These are phyloP conservation scores for Bilobella aurantiaca DNA, from an alignment of 1,140 invertebrate genomes.

Conservation along the genomic window DNA sequence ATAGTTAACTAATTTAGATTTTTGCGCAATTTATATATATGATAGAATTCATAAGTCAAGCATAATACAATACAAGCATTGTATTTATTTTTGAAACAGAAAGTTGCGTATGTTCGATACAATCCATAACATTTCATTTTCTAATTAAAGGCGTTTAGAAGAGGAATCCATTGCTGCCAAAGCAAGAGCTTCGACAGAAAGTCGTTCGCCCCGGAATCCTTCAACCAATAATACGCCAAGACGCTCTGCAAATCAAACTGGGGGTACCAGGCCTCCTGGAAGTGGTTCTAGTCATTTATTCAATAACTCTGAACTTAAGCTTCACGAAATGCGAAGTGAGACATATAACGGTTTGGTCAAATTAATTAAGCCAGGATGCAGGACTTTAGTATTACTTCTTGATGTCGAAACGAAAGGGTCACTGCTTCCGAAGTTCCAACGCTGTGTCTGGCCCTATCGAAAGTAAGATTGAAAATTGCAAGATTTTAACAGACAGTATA, in stretches of 20 bases:
- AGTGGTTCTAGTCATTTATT: neutral
- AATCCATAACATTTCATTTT: no score
- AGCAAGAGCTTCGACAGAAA: constrained; percentile 15
- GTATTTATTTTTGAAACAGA: no score
- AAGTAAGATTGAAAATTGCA: constrained; percentile 56
- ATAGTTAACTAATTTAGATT: neutral
- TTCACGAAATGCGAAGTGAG: constrained; percentile 87
- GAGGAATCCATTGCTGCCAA: constrained; percentile 53
- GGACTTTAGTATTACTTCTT: constrained; percentile 81
- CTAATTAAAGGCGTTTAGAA: constrained; percentile 57
- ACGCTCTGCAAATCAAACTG: neutral
- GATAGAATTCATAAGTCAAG: no score
- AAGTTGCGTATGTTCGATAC: no score
- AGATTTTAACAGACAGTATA: no score
- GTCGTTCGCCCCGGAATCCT: neutral
- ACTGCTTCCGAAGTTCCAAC: constrained; percentile 80
- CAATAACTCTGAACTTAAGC: constrained; percentile 52
- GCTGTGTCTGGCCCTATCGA: constrained; percentile 86
- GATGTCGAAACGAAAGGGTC: constrained; percentile 76
- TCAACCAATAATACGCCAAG: neutral
- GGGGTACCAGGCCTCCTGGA: constrained; percentile 31
- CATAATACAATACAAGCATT: no score
- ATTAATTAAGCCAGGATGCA: constrained; percentile 84
- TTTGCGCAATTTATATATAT: no score
- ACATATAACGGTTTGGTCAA: constrained; percentile 90